phyloP scores from a whole-genome alignment of 2,113 vertebrate genomes.

The Cochlearius cochlearius region DNA sequence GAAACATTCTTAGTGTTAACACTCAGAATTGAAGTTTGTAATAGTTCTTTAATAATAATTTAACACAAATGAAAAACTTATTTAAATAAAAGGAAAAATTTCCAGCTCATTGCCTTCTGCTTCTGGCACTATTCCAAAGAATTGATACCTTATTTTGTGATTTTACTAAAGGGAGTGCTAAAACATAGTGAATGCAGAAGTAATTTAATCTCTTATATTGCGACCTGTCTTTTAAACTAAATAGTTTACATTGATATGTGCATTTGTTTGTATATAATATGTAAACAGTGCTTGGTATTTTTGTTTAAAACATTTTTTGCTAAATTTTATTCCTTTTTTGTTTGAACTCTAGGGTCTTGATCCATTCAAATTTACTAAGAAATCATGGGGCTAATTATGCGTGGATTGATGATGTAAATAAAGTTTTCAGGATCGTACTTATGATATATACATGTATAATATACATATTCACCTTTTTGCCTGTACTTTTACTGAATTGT shows the following conservation, averaged over 20 bases:
- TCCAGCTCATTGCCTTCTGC: neutral
- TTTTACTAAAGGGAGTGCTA: neutral
- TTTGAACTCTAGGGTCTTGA: neutral
- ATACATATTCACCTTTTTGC: neutral
- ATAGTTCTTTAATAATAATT: neutral
- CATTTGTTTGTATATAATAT: neutral
- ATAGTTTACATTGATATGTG: neutral
- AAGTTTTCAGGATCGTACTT: neutral
- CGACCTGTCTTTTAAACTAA: neutral
- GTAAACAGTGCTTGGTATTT: neutral
- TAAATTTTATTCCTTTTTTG: neutral
- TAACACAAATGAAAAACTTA: neutral
- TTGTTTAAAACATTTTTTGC: neutral
- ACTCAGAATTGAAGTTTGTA: neutral
- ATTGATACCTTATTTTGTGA: neutral
- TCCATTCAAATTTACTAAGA: neutral
- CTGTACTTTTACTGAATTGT: constrained; percentile 19
- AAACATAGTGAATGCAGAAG: neutral
- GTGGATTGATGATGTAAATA: neutral
- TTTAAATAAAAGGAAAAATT: neutral
- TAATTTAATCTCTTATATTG: neutral
- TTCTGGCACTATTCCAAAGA: neutral
- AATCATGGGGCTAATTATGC: neutral
- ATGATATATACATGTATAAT: neutral
- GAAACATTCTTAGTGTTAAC: neutral